These are phyloP conservation scores for Hylaeus volcanicus DNA, from an alignment of 1,140 invertebrate genomes.

Conservation along the genomic window DNA sequence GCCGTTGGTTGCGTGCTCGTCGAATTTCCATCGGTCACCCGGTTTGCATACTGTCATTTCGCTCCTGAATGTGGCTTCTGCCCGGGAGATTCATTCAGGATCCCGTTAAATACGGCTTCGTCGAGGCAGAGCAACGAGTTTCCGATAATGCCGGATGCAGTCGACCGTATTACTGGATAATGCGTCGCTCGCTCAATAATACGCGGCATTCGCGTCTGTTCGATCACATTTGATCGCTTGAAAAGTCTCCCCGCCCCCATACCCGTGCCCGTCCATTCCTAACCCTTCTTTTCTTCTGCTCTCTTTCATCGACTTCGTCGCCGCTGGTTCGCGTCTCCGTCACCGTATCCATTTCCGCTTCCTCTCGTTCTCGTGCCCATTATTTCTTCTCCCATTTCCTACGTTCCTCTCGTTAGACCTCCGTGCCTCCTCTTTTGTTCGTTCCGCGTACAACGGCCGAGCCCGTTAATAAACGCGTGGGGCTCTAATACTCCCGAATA, in stretches of 20 bases:
- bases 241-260: slow-evolving; percentile 19
- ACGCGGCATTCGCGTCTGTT: slow-evolving; percentile 65
- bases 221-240: slow-evolving; percentile 66
- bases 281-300: slow-evolving; percentile 8
- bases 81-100: slow-evolving; percentile 52
- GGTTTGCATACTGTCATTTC: slow-evolving; percentile 30
- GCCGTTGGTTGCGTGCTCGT: neutral
- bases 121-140: slow-evolving; percentile 71
- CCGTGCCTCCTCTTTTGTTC: slow-evolving; percentile 11
- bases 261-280: neutral
- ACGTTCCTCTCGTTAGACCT: slow-evolving; percentile 16
- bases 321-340: slow-evolving; percentile 4
- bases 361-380: slow-evolving; percentile 10
- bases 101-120: slow-evolving; percentile 68
- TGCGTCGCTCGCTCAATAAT: slow-evolving; percentile 68
- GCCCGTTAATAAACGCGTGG: neutral
- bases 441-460: neutral
- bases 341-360: slow-evolving; percentile 42
- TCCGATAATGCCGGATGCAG: slow-evolving; percentile 75
- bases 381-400: slow-evolving; percentile 6
- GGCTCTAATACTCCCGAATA: neutral
- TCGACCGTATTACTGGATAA: slow-evolving; percentile 74
- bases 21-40: slow-evolving; percentile 21
- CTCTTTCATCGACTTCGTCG: slow-evolving; percentile 10
- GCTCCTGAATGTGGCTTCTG: slow-evolving; percentile 48